These are phyloP conservation scores for Cosmia trapezina DNA, from an alignment of 2,888 invertebrate genomes.

Conservation along the genomic window DNA sequence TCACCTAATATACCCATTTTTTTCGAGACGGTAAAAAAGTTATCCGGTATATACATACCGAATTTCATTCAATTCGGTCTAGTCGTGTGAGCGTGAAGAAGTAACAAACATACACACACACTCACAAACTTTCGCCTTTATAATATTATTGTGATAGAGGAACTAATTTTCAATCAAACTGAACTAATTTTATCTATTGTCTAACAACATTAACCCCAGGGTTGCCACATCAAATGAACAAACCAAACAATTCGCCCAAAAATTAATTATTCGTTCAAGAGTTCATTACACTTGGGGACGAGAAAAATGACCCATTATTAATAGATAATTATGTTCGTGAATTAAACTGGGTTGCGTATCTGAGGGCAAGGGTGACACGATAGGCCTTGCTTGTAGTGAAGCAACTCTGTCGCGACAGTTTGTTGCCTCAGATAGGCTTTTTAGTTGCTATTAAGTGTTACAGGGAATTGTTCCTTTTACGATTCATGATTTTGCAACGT, in stretches of 20 bases:
- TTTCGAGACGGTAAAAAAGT: too few species aligned
- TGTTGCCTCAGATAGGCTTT: constrained; percentile 27
- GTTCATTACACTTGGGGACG: constrained; percentile 53
- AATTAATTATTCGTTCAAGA: constrained; percentile 19
- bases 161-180: not conserved
- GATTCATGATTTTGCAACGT: not conserved
- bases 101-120: too few species aligned
- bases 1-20: too few species aligned
- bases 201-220: not conserved
- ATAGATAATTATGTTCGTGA: constrained; percentile 55
- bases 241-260: constrained; percentile 12
- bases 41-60: too few species aligned
- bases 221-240: constrained; percentile 29
- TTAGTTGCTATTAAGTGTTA: not conserved
- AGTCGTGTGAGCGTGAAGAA: too few species aligned
- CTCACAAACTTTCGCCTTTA: too few species aligned
- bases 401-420: constrained; percentile 52
- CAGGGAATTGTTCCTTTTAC: not conserved
- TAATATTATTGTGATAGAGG: too few species aligned
- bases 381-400: constrained; percentile 33
- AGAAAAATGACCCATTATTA: constrained; percentile 48
- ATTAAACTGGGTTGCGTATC: constrained; percentile 53
- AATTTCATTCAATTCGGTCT: too few species aligned
- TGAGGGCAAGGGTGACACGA: constrained; percentile 57
- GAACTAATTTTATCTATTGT: not conserved